Percentiles rank a stretch among this genome's conserved stretches.
Conservation (phyloP, 2,113 vertebrate genomes). For the Lepidothrix coronata region DNA sequence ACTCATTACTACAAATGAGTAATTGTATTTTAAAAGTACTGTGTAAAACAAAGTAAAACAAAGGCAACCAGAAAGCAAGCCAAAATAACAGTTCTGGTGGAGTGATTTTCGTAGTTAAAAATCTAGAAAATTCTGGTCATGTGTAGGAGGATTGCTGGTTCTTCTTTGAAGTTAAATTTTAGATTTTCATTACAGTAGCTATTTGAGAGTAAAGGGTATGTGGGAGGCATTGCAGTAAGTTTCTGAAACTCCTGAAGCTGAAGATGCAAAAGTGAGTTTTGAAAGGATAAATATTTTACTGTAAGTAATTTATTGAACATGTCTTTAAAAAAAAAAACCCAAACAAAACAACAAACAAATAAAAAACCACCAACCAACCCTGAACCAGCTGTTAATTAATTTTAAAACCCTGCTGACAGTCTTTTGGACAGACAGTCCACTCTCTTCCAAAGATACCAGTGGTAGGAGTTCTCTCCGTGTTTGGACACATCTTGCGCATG, state of each 20-base stretch:
- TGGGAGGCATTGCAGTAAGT: not conserved
- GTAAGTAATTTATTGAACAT: not conserved
- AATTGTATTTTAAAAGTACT: not conserved
- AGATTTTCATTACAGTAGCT: not conserved
- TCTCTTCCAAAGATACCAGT: not conserved
- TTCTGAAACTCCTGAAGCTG: not conserved
- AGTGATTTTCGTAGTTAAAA: not conserved
- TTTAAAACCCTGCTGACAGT: not conserved
- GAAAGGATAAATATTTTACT: not conserved
- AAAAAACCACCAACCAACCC: not conserved
- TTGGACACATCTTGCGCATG: not conserved
- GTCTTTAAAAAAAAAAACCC: not conserved
- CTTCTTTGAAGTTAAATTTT: not conserved
- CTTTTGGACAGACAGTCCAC: not conserved
- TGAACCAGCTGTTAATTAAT: not conserved
- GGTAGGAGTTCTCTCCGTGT: not conserved
- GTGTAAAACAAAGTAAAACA: slow-evolving; percentile 7
- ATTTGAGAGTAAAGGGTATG: not conserved
- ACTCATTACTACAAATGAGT: not conserved
- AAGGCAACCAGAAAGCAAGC: not conserved
- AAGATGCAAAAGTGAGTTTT: not conserved
- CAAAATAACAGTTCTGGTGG: not conserved
- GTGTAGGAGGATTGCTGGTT: not conserved
- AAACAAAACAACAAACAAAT: not conserved
- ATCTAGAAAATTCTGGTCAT: not conserved